Base-by-base conservation (phyloP, 2,797 vertebrate species). In the Silurus lanzhouensis region DNA sequence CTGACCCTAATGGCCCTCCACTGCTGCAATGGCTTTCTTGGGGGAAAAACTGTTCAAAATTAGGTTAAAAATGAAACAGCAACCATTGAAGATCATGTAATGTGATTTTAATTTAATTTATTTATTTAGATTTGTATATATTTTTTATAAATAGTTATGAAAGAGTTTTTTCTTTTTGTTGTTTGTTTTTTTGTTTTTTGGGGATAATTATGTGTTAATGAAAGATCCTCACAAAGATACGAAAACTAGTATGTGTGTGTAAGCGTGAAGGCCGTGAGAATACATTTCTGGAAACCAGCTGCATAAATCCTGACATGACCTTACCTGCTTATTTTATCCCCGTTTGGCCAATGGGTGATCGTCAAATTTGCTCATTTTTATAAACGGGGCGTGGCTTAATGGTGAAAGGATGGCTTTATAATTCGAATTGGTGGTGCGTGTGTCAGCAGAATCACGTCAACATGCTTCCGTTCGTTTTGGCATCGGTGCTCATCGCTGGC, bases 401-500 rank as follows among this genome's bases (percentile, higher is more conserved):
- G 78, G 85, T 46, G 79, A 83, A 82, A 90, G 84, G 71, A 71
- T 89, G 86, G 67, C 89, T 93, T 93, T 95, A 94, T 94, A 90
- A 85, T 67, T 81, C 67, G 17, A 52, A 86, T 88, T 81, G 84
- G 88, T 85, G 57, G 57, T 87, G 79, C 84, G 89, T 91, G 89
- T 78, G 87, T 89, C 86, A 91, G 90, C 91, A 90, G 86, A 92
- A 92, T 92, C 87, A 91, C 92, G 82, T 93, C 94, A 94, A 91
- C 90, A 95, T 95, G 95, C 93, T 95, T 86, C 89, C 92, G 76
- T 88, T 95, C 83, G 91, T 95, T 91, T 89, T 95, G 92, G 94
- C 93, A 91, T 95, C 94, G 55, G 92, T 94, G 91, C 89, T 95
- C 92, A 91, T 95, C 79, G 94, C 95, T 92, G 81, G 92, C 87